phyloP scores from a whole-genome alignment of 2,113 vertebrate species.

The Calyptommatus sinebrachiatus region DNA sequence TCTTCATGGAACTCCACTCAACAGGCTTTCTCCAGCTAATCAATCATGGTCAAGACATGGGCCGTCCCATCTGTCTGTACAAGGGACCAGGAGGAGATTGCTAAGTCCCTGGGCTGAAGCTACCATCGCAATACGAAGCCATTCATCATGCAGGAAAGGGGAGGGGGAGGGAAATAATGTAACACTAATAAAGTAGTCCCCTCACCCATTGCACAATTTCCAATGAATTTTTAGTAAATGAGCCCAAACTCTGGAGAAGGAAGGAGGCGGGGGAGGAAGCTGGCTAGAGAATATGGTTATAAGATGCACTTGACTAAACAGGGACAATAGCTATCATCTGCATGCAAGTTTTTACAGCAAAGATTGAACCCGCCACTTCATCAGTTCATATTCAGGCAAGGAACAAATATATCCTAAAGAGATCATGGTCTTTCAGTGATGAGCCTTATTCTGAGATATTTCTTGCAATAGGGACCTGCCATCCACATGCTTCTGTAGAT shows the following conservation, averaged over 20 bases:
- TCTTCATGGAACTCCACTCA: conserved; percentile 85
- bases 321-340: conserved; percentile 65
- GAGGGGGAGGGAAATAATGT: conserved; percentile 71
- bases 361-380: conserved; percentile 1
- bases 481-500: too few species aligned
- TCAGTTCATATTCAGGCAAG: not conserved
- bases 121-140: conserved; percentile 76
- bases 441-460: too few species aligned
- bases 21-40: conserved; percentile 84
- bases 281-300: conserved; percentile 50
- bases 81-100: conserved; percentile 74
- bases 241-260: conserved; percentile 62
- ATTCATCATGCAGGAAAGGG: conserved; percentile 75
- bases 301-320: conserved; percentile 60
- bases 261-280: conserved; percentile 38
- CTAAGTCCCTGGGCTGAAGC: conserved; percentile 75
- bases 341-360: conserved; percentile 31
- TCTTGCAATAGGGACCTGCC: too few species aligned
- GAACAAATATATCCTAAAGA: not conserved
- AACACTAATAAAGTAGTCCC: conserved; percentile 78
- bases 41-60: conserved; percentile 82
- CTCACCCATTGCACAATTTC: conserved; percentile 55
- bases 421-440: not conserved
- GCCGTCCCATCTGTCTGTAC: conserved; percentile 82
- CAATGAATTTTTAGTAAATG: conserved; percentile 73